Base-by-base conservation (phyloP, 2,113 vertebrate genomes). In the Ariopsis seemanni region DNA sequence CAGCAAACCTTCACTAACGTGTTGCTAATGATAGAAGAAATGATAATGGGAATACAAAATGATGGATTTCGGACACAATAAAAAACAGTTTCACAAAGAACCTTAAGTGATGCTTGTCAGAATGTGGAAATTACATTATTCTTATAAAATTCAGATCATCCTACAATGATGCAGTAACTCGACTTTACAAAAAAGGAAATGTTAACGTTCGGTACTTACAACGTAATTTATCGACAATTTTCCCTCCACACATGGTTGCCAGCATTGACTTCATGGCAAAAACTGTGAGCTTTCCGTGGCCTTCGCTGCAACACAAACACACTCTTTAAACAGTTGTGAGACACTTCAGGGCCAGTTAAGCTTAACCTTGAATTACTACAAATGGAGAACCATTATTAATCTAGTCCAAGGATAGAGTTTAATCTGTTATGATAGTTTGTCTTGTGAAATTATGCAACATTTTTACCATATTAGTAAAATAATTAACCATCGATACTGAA, bases 261-360 rank as follows among this genome's bases (percentile, higher is more conserved):
- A 99, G 92, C 97, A 99, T 98, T n/a, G 97, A 94, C 92, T 99
- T 99, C 95, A 99, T 97, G 0, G 98, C 98, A 93, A 99, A 99
- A n/a, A 99, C 98, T 0, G 98, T 99, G 93, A 99, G 92, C 93
- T 99, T 99, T 88, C 98, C 98, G 0, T 95, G 97, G 91, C 97
- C 98, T 93, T 99, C 98, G 57, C 98, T 99, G 97, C 20, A 91
- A 92, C 30, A 85, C 0, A 67, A 52, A 85, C 18, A 86, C 10
- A 67, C 11, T 1, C 15, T 63, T 75, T n/a, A n/a, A 4, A 17
- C 7, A 62, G 71, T 8, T 77, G 17, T 50, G n/a, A 18, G 30
- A 72, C 0, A 10, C 0, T 80, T 58, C 8, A 30, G 60, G 48
- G 60, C 57, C 30, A 58, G 42, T 48, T 48, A n/a, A 71, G 8